Evolutionary conservation across 2,888 invertebrate species (phyloP), one percentile per base, ranked within the genome.

Genomic region (Polietes domitor): DNA sequence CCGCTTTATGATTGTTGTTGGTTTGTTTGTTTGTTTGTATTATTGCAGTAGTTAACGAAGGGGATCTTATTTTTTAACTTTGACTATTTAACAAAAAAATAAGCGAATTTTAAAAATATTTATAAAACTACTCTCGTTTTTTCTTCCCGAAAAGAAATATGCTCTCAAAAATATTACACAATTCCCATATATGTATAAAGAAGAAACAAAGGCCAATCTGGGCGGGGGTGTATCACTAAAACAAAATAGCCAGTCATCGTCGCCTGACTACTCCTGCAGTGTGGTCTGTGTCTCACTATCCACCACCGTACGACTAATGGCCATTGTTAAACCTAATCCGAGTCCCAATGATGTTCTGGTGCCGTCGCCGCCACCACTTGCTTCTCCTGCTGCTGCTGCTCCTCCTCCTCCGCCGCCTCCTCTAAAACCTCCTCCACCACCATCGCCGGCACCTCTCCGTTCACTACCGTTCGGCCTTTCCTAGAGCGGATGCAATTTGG

Each of bases 401-500:
- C n/a, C 37, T 1, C 12, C 65, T 6, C 55, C 50, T 21, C 53
- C 43, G 72, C 77, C 37, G n/a, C 50, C 74, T 26, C 37, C 28
- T 61, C 47, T 26, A 32, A 32, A 17, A 41, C 79, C 63, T 78
- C 70, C 63, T 17, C 73, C 84, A 82, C 86, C 74, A 76, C 86
- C 71, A 28, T 53, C 74, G 9, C 61, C 80, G 43, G 58, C 61
- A 65, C 63, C 77, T 71, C 85, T 80, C 82, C 90, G 89, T 84
- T 88, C 90, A 43, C 88, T 89, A 85, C 86, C 84, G 41, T 77
- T 87, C 77, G 91, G 90, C 88, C 90, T 87, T 85, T 89, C 91
- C 91, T 90, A 90, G 89, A 91, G 90, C 82, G 91, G 91, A 89
- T 91, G 91, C 83, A 91, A 88, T 88, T 91, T 91, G 55, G 91